Evolutionary conservation across 2,113 vertebrate genomes (phyloP).

Genomic region (Chunga burmeisteri): DNA sequence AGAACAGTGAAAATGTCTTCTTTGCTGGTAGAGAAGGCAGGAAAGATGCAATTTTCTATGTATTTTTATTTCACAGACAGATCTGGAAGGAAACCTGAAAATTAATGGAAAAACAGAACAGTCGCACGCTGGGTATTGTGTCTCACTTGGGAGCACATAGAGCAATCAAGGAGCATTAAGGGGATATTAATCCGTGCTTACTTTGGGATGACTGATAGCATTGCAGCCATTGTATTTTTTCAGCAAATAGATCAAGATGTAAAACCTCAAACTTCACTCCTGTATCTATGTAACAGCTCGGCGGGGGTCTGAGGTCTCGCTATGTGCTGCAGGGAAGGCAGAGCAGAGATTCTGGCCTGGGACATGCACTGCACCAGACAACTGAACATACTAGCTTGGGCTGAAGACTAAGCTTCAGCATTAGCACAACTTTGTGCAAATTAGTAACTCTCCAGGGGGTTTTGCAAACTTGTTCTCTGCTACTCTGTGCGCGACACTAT

Average conservation of each 20-base stretch:
- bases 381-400: background rate
- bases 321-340: background rate
- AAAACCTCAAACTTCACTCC: background rate
- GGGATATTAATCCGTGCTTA: background rate
- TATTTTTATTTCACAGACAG: background rate
- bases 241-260: background rate
- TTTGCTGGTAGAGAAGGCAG: background rate
- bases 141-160: fast-evolving
- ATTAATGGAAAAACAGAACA: background rate
- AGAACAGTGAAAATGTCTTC: background rate
- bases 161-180: background rate
- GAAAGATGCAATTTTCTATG: background rate
- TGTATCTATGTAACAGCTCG: background rate
- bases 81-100: background rate
- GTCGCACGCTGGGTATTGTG: background rate
- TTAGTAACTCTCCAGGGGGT: background rate
- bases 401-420: background rate
- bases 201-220: background rate
- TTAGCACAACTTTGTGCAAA: background rate
- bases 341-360: fast-evolving
- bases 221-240: background rate
- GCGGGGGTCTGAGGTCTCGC: background rate
- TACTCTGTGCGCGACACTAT: background rate
- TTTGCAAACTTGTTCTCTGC: background rate
- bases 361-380: background rate